phyloP scores from a whole-genome alignment of 2,797 vertebrate genomes.

The Enteromius treurensis region DNA sequence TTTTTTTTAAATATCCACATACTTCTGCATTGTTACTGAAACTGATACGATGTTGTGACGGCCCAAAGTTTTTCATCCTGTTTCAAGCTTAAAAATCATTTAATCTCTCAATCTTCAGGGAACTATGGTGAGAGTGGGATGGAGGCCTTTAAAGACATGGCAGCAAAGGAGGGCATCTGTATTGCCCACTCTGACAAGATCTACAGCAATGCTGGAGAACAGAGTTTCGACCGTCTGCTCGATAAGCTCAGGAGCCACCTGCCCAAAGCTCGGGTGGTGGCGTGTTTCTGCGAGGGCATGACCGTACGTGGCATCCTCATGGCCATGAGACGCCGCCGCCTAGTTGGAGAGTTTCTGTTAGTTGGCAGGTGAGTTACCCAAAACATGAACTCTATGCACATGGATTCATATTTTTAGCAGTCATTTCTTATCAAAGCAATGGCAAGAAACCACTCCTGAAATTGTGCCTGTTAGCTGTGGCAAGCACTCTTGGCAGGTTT shows the following conservation, averaged over 20 bases:
- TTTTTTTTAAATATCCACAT: too few species aligned
- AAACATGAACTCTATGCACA: not conserved
- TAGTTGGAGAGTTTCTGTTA: constrained; percentile 92
- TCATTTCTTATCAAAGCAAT: constrained; percentile 2
- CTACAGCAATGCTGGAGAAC: constrained; percentile 96
- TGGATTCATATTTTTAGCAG: not conserved
- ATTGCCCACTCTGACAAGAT: constrained; percentile 99
- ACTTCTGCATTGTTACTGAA: not conserved
- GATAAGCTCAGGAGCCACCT: constrained; percentile 91
- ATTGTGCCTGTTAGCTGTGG: constrained; percentile 5
- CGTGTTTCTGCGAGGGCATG: constrained; percentile 99
- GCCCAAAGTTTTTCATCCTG: not conserved
- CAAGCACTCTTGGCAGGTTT: constrained; percentile 12
- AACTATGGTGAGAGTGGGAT: constrained; percentile 99
- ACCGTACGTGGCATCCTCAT: constrained; percentile 94
- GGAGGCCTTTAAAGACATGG: constrained; percentile 99
- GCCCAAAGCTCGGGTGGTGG: constrained; percentile 95
- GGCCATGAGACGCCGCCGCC: constrained; percentile 93
- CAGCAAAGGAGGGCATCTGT: constrained; percentile 95
- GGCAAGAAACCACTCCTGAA: not conserved
- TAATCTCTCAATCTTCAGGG: constrained; percentile 73
- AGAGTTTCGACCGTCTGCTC: constrained; percentile 90
- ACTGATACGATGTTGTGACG: not conserved
- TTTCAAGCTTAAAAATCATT: constrained; percentile 6
- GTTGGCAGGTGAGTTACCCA: constrained; percentile 88